phyloP scores from a whole-genome alignment of 1,140 invertebrate genomes.

The Scaptomyza montana region DNA sequence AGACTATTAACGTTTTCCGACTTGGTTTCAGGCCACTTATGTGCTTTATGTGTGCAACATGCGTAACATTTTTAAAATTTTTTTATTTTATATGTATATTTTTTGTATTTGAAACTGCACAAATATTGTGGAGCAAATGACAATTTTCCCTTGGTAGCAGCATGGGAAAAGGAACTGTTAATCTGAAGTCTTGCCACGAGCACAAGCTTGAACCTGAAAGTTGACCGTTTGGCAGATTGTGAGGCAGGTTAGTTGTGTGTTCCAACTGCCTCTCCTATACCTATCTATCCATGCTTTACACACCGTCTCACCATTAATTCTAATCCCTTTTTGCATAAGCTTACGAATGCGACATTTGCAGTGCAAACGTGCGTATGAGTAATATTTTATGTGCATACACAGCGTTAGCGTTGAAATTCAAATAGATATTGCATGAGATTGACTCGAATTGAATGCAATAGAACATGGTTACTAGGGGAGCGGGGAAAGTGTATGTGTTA shows the following conservation, averaged over 20 bases:
- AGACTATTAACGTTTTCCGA: conserved; percentile 10
- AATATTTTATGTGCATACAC: conserved; percentile 41
- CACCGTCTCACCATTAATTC: too few relatives aligned
- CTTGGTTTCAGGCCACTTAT: conserved; percentile 5
- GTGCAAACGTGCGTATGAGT: conserved; percentile 51
- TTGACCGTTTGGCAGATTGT: conserved; percentile 14
- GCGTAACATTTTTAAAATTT: not conserved
- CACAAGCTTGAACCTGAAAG: conserved; percentile 15
- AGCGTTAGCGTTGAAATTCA: conserved; percentile 5
- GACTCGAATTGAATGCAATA: conserved; percentile 20
- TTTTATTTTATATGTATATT: conserved; percentile 8
- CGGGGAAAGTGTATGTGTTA: not conserved
- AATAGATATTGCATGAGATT: conserved; percentile 31
- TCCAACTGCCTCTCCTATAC: too few relatives aligned
- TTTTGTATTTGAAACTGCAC: conserved; percentile 13
- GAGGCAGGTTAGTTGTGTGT: conserved; percentile 18
- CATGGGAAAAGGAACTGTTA: not conserved
- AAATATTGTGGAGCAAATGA: conserved; percentile 26
- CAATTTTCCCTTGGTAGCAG: conserved; percentile 13
- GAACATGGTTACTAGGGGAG: not conserved
- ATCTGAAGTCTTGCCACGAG: conserved; percentile 19
- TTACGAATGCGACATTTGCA: too few relatives aligned
- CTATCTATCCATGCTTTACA: too few relatives aligned
- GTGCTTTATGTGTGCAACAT: conserved; percentile 7
- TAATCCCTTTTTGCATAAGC: too few relatives aligned